Evolutionary conservation across 2,113 vertebrate genomes (phyloP).

Genomic region (Chaetura pelagica): DNA sequence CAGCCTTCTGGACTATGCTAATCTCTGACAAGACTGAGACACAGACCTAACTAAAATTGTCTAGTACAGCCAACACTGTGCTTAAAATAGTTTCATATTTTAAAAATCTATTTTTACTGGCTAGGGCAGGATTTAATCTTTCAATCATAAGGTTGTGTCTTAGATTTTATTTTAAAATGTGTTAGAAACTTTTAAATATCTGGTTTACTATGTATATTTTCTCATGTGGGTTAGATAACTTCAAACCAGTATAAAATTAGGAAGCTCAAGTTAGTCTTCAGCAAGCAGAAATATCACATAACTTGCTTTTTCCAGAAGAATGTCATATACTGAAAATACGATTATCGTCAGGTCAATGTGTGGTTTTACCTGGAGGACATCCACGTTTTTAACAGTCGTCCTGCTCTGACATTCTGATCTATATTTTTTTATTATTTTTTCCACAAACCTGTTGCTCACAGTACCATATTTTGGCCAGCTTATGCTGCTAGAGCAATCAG

Average conservation of each 20-base stretch:
- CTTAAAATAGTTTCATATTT: conserved; percentile 77
- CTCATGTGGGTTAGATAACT: conserved; percentile 59
- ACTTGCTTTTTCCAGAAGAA: conserved; percentile 60
- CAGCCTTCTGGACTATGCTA: conserved; percentile 81
- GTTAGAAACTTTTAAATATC: conserved; percentile 48
- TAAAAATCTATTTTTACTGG: conserved; percentile 77
- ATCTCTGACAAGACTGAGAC: conserved; percentile 80
- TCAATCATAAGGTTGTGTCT: conserved; percentile 75
- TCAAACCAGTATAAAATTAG: conserved; percentile 52
- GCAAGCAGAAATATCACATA: conserved; percentile 55
- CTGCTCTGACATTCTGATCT: neutral
- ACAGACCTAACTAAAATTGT: conserved; percentile 77
- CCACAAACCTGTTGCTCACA: neutral
- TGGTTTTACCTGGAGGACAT: neutral
- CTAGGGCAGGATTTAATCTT: conserved; percentile 72
- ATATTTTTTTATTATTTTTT: neutral
- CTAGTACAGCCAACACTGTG: conserved; percentile 76
- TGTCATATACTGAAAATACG: conserved; percentile 2
- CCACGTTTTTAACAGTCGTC: neutral
- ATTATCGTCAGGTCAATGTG: neutral
- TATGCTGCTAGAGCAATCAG: neutral
- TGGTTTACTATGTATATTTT: conserved; percentile 49
- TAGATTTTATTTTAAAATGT: conserved; percentile 70
- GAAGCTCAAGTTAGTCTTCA: conserved; percentile 13
- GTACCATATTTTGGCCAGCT: neutral